Conservation (phyloP, 1,140 invertebrate genomes). For the Trichonephila clavata region DNA sequence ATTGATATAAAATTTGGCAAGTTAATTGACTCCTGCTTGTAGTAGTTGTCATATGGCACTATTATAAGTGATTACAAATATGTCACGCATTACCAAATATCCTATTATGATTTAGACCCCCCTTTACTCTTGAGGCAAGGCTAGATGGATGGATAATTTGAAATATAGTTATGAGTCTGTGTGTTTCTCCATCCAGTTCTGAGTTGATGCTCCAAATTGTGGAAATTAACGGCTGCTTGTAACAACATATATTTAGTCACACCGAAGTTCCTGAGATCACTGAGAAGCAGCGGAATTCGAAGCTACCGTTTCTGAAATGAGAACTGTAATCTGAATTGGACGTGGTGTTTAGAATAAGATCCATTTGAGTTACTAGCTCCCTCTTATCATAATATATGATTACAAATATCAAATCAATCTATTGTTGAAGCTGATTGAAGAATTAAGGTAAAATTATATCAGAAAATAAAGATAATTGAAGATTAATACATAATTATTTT, state of each 20-base stretch:
- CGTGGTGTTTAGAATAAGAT: neutral
- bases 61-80: constrained; percentile 18
- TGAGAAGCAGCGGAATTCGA: neutral
- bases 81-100: constrained; percentile 20
- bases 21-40: neutral
- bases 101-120: neutral
- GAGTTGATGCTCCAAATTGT: neutral
- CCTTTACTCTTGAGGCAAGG: neutral
- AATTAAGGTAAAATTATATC: too few relatives aligned
- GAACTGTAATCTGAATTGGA: constrained; percentile 8
- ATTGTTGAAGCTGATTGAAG: too few relatives aligned
- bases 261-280: neutral
- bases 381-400: neutral
- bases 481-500: too few relatives aligned
- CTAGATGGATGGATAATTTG: constrained; percentile 34
- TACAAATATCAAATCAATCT: too few relatives aligned
- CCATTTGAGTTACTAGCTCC: neutral
- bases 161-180: neutral
- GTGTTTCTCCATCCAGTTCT: neutral
- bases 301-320: neutral
- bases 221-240: constrained; percentile 16
- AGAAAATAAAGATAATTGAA: too few relatives aligned
- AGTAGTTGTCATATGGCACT: neutral
- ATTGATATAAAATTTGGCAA: constrained; percentile 19
- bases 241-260: neutral